Base-by-base conservation (phyloP, 2,113 vertebrate genomes). In the Eleginops maclovinus region DNA sequence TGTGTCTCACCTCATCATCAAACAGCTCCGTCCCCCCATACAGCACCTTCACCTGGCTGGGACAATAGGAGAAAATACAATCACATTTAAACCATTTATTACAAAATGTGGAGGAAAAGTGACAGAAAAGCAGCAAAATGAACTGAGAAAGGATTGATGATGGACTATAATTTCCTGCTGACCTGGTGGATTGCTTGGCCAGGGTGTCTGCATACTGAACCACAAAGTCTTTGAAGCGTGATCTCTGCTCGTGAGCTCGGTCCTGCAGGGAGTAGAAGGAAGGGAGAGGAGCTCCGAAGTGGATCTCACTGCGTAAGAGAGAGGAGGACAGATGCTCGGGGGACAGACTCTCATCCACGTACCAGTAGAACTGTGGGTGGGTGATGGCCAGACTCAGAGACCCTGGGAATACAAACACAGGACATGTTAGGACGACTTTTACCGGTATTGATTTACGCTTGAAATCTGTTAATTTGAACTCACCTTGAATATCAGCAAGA, bases 341-440 rank as follows among this genome's bases (percentile, higher is more conserved):
- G 0, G 97, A 96, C 49, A 99, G 92, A 0, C 92, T 95, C 90
- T 99, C 98, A 1, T 99, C 98, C 91, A 99, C 98, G 0, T 98
- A 99, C 97, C 98, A 99, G 94, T 99, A 99, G 93, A 99, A 99
- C 83, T 99, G 97, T 0, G 98, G 97, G 89, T 99, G 98, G 21
- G 98, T 99, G 94, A 99, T 98, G 74, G 98, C 98, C 93, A 99
- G 90, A 69, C 96, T 95, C 69, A 99, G 89, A 50, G 98, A 97
- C 53, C 98, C 98, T 99, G 89, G 0, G 15, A 61, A 72, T 0
- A 69, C 53, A 72, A 1, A 77, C 21, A 59, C 13, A 6, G 47
- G 13, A 69, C 71, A 81, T 12, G 46, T 60, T 60, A 44, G 44
- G 44, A 59, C 16, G 21, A 54, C n/a, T 19, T 16, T 54, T 2